phyloP scores from a whole-genome alignment of 2,113 vertebrate species.

The Epinephelus moara region DNA sequence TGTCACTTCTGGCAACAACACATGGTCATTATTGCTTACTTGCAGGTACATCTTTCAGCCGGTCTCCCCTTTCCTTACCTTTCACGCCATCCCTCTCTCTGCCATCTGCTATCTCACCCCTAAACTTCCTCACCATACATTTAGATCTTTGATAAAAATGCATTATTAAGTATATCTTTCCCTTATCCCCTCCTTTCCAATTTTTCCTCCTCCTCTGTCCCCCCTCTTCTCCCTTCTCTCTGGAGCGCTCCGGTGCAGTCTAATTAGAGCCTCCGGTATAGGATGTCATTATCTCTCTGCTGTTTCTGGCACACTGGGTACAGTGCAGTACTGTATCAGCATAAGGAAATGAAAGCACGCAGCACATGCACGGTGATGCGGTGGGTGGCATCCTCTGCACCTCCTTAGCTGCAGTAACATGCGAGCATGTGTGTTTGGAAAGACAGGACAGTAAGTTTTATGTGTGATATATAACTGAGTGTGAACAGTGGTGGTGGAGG shows the following conservation, averaged over 20 bases:
- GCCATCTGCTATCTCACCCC: slow-evolving; percentile 39
- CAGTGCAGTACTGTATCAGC: slow-evolving; percentile 74
- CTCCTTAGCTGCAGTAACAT: slow-evolving; percentile 32
- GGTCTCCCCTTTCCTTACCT: slow-evolving; percentile 4
- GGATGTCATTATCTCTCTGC: slow-evolving; percentile 78
- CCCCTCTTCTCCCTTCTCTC: slow-evolving; percentile 44
- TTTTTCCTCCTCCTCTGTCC: slow-evolving; percentile 39
- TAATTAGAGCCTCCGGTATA: slow-evolving; percentile 81
- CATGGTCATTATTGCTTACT: slow-evolving; percentile 57
- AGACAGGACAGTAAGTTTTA: slow-evolving; percentile 28
- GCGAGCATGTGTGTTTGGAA: slow-evolving; percentile 14
- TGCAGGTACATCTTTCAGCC: slow-evolving; percentile 40
- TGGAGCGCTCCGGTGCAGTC: slow-evolving; percentile 71
- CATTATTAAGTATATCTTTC: slow-evolving; percentile 67
- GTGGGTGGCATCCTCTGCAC: slow-evolving; percentile 10
- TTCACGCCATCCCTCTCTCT: slow-evolving; percentile 11
- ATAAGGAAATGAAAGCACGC: slow-evolving; percentile 58
- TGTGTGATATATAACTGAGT: slow-evolving; percentile 18
- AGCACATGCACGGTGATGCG: slow-evolving; percentile 15
- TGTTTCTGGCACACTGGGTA: slow-evolving; percentile 73
- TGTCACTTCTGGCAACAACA: slow-evolving; percentile 68
- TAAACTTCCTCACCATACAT: slow-evolving; percentile 50
- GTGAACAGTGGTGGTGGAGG: slow-evolving; percentile 9
- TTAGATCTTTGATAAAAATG: slow-evolving; percentile 51
- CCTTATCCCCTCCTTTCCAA: slow-evolving; percentile 26